Evolutionary conservation across 2,113 vertebrate species (phyloP).

Genomic region (Anseranas semipalmata): DNA sequence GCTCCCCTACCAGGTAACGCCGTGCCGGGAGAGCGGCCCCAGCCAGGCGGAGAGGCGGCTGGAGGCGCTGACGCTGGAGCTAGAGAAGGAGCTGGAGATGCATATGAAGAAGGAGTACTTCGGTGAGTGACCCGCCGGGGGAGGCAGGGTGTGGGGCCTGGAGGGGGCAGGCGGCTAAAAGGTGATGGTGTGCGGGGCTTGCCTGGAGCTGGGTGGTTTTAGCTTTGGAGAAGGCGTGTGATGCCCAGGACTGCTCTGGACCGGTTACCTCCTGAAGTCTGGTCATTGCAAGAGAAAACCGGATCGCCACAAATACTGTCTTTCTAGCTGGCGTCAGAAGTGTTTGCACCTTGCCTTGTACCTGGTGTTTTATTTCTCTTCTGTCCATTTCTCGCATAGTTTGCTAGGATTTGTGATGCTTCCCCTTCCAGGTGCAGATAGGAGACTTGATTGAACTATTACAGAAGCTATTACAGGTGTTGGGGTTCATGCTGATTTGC

Average conservation of each 20-base stretch:
- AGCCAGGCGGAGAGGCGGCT: slow-evolving; percentile 92
- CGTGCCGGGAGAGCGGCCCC: slow-evolving; percentile 87
- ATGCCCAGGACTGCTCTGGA: background rate
- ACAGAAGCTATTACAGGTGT: background rate
- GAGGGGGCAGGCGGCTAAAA: background rate
- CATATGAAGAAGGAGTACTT: slow-evolving; percentile 97
- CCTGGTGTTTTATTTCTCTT: background rate
- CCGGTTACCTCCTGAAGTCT: background rate
- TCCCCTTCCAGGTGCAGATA: background rate
- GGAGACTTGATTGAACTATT: background rate
- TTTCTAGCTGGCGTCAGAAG: background rate
- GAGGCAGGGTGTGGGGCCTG: background rate
- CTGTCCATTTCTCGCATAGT: accelerated
- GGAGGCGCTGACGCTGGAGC: slow-evolving; percentile 93
- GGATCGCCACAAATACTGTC: accelerated
- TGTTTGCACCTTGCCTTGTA: accelerated
- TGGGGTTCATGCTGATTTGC: background rate
- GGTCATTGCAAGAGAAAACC: background rate
- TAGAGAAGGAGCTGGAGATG: slow-evolving; percentile 96
- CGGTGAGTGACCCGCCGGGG: slow-evolving; percentile 79
- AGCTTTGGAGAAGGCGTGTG: background rate
- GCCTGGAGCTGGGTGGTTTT: background rate
- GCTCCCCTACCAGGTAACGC: slow-evolving; percentile 89
- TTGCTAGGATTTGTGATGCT: background rate
- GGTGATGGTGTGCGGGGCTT: background rate